Conservation (phyloP, 2,113 vertebrate genomes). For the Gavia stellata region DNA sequence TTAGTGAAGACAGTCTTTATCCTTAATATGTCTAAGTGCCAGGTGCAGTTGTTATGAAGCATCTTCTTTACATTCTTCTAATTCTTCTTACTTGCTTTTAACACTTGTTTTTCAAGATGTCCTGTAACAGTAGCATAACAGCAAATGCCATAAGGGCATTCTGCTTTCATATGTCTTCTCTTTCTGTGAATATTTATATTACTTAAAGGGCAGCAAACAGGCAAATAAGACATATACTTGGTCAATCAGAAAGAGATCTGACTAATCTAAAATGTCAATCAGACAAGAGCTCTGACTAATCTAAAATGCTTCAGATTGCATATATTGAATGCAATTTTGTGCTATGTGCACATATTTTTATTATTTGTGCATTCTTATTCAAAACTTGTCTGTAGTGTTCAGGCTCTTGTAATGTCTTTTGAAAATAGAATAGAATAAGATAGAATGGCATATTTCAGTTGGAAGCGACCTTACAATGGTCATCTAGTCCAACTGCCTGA, state of each 20-base stretch:
- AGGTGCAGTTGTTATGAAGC: no score
- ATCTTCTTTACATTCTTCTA: no score
- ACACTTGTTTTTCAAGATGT: no score
- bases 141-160: background rate
- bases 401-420: background rate
- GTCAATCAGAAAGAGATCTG: background rate
- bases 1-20: no score
- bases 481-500: background rate
- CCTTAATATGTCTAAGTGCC: no score
- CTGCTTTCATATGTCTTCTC: background rate
- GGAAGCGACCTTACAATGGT: accelerated
- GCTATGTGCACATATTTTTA: background rate
- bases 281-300: background rate
- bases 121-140: no score
- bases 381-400: background rate
- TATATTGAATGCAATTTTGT: background rate
- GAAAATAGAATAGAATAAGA: background rate
- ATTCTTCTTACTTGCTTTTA: no score
- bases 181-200: background rate
- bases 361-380: background rate
- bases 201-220: background rate
- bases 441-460: background rate
- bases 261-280: background rate
- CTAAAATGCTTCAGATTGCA: background rate
- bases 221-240: background rate